phyloP scores from a whole-genome alignment of 2,113 vertebrate species.

The Rhinichthys klamathensis region DNA sequence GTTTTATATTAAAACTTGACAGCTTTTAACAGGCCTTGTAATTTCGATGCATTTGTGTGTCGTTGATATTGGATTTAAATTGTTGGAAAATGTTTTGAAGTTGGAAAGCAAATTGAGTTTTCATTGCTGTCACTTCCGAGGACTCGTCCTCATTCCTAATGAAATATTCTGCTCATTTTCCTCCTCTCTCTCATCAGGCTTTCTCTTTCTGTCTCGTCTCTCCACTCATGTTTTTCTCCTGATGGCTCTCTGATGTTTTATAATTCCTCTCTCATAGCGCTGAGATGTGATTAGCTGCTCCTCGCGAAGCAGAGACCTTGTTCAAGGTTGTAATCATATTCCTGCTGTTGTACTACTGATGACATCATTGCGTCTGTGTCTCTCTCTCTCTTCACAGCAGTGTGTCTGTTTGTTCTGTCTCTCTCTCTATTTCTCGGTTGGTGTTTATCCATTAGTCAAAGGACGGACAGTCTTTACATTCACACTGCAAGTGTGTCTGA shows the following conservation, averaged over 20 bases:
- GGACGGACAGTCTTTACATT: background rate
- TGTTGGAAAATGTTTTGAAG: background rate
- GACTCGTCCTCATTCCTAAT: background rate
- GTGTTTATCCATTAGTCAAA: background rate
- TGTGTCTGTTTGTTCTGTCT: background rate
- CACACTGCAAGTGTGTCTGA: background rate
- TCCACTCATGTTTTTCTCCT: background rate
- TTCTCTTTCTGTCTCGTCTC: background rate
- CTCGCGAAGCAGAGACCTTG: constrained; percentile 7
- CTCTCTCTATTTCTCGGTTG: background rate
- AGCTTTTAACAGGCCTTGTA: too few relatives aligned
- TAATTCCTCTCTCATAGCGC: constrained; percentile 20
- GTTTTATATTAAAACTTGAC: too few relatives aligned
- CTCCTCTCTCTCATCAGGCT: background rate
- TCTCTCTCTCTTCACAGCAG: background rate
- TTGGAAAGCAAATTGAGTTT: background rate
- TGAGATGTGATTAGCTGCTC: constrained; percentile 27
- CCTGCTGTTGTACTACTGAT: constrained; percentile 12
- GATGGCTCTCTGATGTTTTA: background rate
- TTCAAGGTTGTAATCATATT: constrained; percentile 43
- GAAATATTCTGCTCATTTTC: background rate
- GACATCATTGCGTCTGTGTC: background rate
- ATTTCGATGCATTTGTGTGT: too few relatives aligned
- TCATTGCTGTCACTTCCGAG: background rate
- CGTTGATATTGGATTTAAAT: background rate